Conservation (phyloP, 2,888 invertebrate species). For the Chrysotoxum bicinctum region DNA sequence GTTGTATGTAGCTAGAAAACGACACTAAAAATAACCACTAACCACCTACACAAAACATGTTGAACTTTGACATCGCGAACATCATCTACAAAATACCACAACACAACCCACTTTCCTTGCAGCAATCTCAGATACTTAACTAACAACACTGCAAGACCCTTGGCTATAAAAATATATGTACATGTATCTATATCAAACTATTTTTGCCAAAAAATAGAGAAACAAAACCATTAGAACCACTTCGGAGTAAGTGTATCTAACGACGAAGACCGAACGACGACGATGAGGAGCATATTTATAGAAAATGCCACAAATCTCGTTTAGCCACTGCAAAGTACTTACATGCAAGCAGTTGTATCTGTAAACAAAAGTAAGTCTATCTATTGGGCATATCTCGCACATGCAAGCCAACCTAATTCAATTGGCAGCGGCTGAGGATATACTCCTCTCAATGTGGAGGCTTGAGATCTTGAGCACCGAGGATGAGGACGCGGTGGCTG, state of each 20-base stretch:
- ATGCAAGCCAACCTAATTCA: conserved; percentile 72
- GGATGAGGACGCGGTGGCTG: not conserved
- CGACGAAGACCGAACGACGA: not conserved
- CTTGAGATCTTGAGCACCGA: conserved; percentile 6
- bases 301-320: conserved; percentile 69
- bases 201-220: conserved; percentile 25
- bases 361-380: conserved; percentile 72
- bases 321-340: conserved; percentile 64
- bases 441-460: conserved; percentile 3
- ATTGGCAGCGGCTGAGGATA: conserved; percentile 46
- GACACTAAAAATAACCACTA: conserved; percentile 65
- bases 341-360: conserved; percentile 70
- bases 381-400: conserved; percentile 70
- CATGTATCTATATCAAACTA: conserved; percentile 23
- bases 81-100: conserved; percentile 70
- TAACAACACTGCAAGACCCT: conserved; percentile 48
- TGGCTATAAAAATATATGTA: conserved; percentile 12
- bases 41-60: conserved; percentile 66
- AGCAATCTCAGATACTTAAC: conserved; percentile 39
- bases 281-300: conserved; percentile 19
- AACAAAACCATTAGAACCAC: conserved; percentile 66
- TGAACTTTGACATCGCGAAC: conserved; percentile 70
- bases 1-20: conserved; percentile 22
- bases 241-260: conserved; percentile 29
- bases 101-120: conserved; percentile 66